A percentile compares a stretch with the other conserved stretches of the same genome.
Conservation (phyloP, 2,888 invertebrate genomes). For the Callyntrura sp. region DNA sequence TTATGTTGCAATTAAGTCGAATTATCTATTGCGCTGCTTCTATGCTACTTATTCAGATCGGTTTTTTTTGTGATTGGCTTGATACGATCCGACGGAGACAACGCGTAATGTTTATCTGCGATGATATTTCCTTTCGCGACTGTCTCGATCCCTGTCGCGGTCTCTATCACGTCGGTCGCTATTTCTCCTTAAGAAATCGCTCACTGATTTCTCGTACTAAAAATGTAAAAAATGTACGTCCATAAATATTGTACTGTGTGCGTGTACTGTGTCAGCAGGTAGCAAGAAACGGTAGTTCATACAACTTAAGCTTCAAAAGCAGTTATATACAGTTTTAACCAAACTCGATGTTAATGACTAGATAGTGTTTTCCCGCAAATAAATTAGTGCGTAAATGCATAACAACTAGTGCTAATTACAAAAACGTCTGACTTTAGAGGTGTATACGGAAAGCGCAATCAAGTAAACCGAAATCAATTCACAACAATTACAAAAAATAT, state of each 20-base stretch:
- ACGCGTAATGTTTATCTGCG: conserved; percentile 80
- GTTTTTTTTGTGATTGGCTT: background rate
- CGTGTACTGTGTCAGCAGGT: too few relatives aligned
- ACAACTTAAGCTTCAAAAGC: too few relatives aligned
- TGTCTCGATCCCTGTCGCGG: conserved; percentile 86
- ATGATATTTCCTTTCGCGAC: conserved; percentile 84
- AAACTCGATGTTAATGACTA: background rate
- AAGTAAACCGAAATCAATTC: too few relatives aligned
- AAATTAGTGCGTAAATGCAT: too few relatives aligned
- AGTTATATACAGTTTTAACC: background rate
- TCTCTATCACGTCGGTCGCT: conserved; percentile 88
- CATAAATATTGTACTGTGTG: too few relatives aligned
- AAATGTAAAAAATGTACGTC: conserved; percentile 36
- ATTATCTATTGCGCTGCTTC: background rate
- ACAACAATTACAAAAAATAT: too few relatives aligned
- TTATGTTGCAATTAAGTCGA: background rate
- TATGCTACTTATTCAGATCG: conserved; percentile 10
- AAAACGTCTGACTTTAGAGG: too few relatives aligned
- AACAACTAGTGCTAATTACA: too few relatives aligned
- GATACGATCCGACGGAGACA: conserved; percentile 1
- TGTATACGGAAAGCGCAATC: too few relatives aligned
- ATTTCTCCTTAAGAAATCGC: conserved; percentile 95
- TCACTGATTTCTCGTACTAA: conserved; percentile 91
- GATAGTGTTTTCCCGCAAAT: background rate
- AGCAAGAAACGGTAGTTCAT: too few relatives aligned